A percentile compares a stretch with the other conserved stretches of the same genome.
These are phyloP conservation scores for Bos javanicus DNA, from an alignment of 2,113 vertebrate genomes.

Conservation along the genomic window DNA sequence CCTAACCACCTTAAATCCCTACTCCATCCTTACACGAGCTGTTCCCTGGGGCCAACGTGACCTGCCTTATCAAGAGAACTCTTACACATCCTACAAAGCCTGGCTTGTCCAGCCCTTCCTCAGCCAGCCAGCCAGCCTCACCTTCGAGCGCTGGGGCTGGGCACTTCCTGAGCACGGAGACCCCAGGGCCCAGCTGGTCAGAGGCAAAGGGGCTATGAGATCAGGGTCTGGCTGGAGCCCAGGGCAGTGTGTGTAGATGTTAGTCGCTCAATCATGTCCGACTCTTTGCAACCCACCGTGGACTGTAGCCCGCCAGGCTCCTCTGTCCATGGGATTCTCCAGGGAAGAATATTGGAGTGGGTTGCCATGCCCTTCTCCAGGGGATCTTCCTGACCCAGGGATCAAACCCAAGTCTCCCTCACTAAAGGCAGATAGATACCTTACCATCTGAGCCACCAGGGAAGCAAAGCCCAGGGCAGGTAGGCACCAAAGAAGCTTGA, in stretches of 20 bases:
- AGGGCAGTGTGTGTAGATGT: neutral
- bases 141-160: neutral
- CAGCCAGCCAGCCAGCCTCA: neutral
- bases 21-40: neutral
- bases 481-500: neutral
- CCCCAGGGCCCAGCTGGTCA: neutral
- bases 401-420: neutral
- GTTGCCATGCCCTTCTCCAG: neutral
- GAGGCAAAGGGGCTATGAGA: neutral
- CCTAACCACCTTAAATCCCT: neutral
- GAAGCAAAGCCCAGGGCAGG: neutral
- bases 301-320: neutral
- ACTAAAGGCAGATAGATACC: neutral
- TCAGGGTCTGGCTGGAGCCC: neutral
- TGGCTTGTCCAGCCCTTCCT: neutral
- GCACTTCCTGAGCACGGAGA: neutral
- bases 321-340: neutral
- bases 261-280: fast-evolving
- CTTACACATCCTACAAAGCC: neutral
- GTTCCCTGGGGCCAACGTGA: neutral
- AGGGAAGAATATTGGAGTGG: neutral
- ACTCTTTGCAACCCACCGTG: neutral
- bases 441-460: neutral
- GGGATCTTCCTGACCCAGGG: neutral
- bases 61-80: neutral